These are phyloP conservation scores for Lamellibrachia satsuma DNA, from an alignment of 2,888 invertebrate species.

Conservation along the genomic window DNA sequence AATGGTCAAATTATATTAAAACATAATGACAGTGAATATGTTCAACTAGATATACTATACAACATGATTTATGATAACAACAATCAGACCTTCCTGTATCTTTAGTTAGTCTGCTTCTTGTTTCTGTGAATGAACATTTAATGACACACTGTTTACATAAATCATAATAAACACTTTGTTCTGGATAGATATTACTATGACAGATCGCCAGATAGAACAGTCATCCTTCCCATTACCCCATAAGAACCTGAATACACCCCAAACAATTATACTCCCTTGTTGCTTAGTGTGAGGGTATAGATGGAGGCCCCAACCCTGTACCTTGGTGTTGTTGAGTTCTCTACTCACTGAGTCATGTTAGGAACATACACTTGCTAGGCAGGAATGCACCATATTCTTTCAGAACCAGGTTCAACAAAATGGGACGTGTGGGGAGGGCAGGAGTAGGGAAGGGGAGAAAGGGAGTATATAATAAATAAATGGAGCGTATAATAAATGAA, in stretches of 20 bases:
- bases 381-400: not conserved
- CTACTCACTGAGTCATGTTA: not conserved
- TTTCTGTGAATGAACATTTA: not conserved
- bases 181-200: not conserved
- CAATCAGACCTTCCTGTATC: too few relatives aligned
- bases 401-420: not conserved
- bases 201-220: not conserved
- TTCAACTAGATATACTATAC: too few relatives aligned
- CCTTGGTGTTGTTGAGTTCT: conserved; percentile 2
- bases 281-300: not conserved
- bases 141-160: too few relatives aligned
- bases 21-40: too few relatives aligned
- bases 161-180: too few relatives aligned
- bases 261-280: not conserved
- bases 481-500: not conserved
- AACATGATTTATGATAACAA: too few relatives aligned
- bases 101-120: not conserved
- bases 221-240: not conserved
- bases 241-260: not conserved
- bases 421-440: not conserved
- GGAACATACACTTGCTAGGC: conserved; percentile 9
- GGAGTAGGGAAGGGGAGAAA: not conserved
- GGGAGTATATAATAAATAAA: not conserved
- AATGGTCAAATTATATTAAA: too few relatives aligned
- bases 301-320: not conserved